Base-by-base conservation (phyloP, 2,797 vertebrate genomes). In the Diglossa cyanea region DNA sequence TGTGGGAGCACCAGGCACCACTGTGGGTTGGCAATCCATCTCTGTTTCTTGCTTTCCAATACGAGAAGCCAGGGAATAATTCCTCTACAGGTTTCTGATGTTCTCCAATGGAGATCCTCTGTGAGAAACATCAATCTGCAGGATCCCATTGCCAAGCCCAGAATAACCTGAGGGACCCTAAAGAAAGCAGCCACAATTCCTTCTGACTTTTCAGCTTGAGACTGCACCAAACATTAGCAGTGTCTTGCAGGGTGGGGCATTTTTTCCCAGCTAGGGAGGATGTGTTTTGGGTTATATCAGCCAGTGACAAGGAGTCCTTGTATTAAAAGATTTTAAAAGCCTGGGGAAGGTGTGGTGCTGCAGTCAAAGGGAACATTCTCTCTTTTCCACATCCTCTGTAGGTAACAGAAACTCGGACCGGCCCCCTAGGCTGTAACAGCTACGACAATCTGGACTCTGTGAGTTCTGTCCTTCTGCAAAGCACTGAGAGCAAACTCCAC, bases 391-490 rank as follows among this genome's bases (percentile, higher is more conserved):
- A 77, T 67, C 54, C 63, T 45, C 55, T 60, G 7, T 73, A 99
- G 99, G 99, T 99, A 96, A 99, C 99, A 37, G 99, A 99, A 98
- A 99, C 99, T 66, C 98, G 99, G 92, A 99, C 99, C 1, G 99
- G 99, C 72, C 99, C 99, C 8, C 97, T 99, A 97, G 99, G 99
- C 94, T 99, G 99, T 98, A 99, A 99, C 97, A 99, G 99, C 98
- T 99, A 99, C n/a, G 99, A 99, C 98, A 99, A 99, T 98, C 99
- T 99, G 98, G 99, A 99, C 98, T 99, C 99, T 35, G 99, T 99
- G 95, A 99, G 99, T 98, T 99, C 99, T 4, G 98, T 99, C 97
- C 98, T 99, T 88, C 98, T 99, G 95, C 99, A 99, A 98, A 99
- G 99, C 98, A 99, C 99, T 11, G 99, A 99, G 98, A 99, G 99